Evolutionary conservation across 2,797 vertebrate genomes (phyloP).

Genomic region (Rousettus madagascariensis): DNA sequence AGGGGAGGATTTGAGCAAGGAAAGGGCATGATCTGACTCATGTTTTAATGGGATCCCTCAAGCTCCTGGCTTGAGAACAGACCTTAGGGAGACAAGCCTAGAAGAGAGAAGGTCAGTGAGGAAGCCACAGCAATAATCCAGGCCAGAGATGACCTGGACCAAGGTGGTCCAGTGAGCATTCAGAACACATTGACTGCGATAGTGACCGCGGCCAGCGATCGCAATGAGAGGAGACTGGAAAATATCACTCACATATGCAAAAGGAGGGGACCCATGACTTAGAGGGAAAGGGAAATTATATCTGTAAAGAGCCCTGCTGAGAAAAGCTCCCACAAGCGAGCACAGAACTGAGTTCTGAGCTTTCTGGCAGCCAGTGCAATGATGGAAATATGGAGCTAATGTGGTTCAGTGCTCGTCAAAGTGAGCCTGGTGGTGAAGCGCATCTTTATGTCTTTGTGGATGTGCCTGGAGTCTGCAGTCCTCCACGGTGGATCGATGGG

Average conservation of each 20-base stretch:
- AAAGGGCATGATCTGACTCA: neutral
- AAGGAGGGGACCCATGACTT: neutral
- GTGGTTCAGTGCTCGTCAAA: neutral
- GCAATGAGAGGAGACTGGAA: neutral
- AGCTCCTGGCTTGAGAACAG: neutral
- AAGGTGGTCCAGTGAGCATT: neutral
- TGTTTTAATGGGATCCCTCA: neutral
- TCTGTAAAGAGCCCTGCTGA: neutral
- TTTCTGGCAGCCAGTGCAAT: neutral
- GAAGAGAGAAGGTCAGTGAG: neutral
- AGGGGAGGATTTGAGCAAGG: neutral
- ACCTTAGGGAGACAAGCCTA: neutral
- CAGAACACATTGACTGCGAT: rapidly evolving
- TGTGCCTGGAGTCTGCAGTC: neutral
- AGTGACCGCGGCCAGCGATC: no score
- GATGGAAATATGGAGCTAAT: neutral
- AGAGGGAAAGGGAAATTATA: neutral
- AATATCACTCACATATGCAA: neutral
- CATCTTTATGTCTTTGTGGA: neutral
- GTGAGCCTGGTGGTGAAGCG: rapidly evolving
- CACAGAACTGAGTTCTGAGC: neutral
- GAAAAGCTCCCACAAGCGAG: neutral
- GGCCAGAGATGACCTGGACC: neutral
- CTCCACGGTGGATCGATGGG: rapidly evolving
- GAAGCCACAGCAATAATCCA: no score